Conservation (phyloP, 2,888 invertebrate species). For the Lasioglossum zephyrum region DNA sequence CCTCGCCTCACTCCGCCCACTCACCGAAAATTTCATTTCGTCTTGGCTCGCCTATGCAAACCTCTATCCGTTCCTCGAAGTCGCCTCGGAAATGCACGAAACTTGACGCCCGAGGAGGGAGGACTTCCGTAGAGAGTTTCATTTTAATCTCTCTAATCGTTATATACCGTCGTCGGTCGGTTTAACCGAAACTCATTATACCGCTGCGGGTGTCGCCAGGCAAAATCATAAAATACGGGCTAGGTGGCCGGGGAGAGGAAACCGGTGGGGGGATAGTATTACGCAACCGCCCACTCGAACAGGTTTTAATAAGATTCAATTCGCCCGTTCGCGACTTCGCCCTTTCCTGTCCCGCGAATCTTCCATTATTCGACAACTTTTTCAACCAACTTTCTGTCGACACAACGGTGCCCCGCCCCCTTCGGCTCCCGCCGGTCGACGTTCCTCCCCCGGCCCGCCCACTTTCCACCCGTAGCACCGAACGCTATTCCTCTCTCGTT, state of each 20-base stretch:
- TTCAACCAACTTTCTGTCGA: background rate
- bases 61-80: background rate
- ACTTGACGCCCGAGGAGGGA: slow-evolving; percentile 4
- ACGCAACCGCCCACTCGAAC: background rate
- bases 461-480: background rate
- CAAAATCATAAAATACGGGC: slow-evolving; percentile 10
- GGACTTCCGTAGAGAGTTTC: slow-evolving; percentile 4
- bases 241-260: background rate
- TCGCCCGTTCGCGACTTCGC: background rate
- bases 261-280: background rate
- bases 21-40: background rate
- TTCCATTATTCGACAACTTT: background rate
- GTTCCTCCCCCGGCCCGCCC: background rate
- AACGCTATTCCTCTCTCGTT: background rate
- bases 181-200: slow-evolving; percentile 14
- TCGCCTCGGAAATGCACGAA: background rate
- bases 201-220: background rate
- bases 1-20: background rate
- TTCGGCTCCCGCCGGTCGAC: background rate
- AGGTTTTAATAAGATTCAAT: slow-evolving; percentile 15
- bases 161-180: slow-evolving; percentile 3
- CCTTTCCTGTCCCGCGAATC: background rate
- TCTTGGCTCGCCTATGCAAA: background rate
- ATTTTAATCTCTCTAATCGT: slow-evolving; percentile 29
- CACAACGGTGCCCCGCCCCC: background rate